Conservation (phyloP, 2,113 vertebrate species). For the Azemiops feae region DNA sequence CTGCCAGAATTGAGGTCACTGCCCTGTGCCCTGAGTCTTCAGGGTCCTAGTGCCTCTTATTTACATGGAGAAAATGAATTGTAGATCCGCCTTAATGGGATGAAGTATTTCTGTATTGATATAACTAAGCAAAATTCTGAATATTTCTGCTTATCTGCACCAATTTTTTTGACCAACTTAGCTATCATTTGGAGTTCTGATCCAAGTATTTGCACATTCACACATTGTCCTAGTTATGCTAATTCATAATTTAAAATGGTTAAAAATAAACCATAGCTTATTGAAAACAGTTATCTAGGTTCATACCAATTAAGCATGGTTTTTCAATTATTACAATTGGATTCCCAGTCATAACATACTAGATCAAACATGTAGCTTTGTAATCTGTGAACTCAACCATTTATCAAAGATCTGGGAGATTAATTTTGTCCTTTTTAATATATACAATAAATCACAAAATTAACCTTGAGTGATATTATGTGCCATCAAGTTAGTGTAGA, state of each 20-base stretch:
- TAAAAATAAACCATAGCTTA: not conserved
- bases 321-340: not conserved
- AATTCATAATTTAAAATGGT: not conserved
- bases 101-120: not conserved
- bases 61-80: not conserved
- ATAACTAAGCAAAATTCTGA: not conserved
- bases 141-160: not conserved
- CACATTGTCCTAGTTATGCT: not conserved
- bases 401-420: not conserved
- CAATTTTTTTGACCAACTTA: no score
- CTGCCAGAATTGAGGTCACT: conserved; percentile 4
- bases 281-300: not conserved
- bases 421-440: not conserved
- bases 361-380: not conserved
- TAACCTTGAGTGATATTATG: not conserved
- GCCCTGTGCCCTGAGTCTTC: not conserved
- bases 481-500: not conserved
- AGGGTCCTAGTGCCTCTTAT: not conserved
- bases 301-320: not conserved
- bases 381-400: not conserved
- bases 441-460: not conserved
- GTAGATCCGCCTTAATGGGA: not conserved
- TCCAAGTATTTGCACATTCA: not conserved
- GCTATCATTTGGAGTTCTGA: not conserved
- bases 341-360: not conserved